A percentile compares a stretch with the other conserved stretches of the same genome.
Evolutionary conservation across 2,888 invertebrate genomes (phyloP).

Genomic region (Pyrrhosoma nymphula): DNA sequence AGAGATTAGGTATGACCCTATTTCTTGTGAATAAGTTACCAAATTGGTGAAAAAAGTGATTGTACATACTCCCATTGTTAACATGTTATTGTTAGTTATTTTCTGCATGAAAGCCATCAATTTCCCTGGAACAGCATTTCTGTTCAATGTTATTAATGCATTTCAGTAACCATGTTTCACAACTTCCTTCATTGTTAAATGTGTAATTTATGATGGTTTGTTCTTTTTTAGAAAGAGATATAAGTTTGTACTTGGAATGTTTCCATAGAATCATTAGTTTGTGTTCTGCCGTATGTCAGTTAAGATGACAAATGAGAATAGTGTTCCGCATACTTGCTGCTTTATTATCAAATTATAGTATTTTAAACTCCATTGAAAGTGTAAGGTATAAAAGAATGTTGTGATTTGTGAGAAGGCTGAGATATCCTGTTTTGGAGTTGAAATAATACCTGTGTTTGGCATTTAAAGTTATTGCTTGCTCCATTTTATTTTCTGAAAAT

Average conservation of each 20-base stretch:
- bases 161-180: not conserved
- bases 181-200: not conserved
- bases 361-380: not conserved
- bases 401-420: constrained; percentile 15
- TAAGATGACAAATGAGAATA: not conserved
- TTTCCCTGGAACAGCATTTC: not conserved
- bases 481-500: not conserved
- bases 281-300: not conserved
- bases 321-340: not conserved
- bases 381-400: not conserved
- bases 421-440: not conserved
- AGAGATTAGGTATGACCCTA: not conserved
- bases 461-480: not conserved
- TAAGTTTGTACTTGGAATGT: not conserved
- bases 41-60: not conserved
- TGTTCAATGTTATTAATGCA: not conserved
- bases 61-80: constrained; percentile 26
- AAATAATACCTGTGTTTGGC: not conserved
- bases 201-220: not conserved
- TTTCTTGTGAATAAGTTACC: constrained; percentile 4
- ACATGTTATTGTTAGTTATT: constrained; percentile 5
- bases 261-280: not conserved
- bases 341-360: not conserved
- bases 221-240: not conserved
- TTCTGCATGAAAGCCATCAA: not conserved